phyloP scores from a whole-genome alignment of 1,140 invertebrate genomes.

The Dolichoris vasculosae region DNA sequence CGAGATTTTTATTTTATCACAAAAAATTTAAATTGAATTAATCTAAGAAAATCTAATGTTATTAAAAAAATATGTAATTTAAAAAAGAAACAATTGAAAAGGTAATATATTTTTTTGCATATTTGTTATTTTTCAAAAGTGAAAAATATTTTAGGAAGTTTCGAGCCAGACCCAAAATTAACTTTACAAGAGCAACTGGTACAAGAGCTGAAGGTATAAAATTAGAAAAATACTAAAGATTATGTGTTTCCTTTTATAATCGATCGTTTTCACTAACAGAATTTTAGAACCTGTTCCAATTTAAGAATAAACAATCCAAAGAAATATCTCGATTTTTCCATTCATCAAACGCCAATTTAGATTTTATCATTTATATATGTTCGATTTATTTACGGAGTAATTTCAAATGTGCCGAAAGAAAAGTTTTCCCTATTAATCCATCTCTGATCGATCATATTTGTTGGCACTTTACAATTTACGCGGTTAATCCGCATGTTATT shows the following conservation, averaged over 20 bases:
- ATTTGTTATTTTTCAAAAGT: background rate
- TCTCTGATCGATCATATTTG: background rate
- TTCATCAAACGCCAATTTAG: background rate
- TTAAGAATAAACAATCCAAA: background rate
- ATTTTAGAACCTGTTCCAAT: background rate
- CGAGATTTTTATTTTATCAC: too few species aligned
- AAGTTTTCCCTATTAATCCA: background rate
- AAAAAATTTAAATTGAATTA: too few species aligned
- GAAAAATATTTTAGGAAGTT: constrained; percentile 54
- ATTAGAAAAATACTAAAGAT: constrained; percentile 7
- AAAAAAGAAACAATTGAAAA: too few species aligned
- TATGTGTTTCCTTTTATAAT: background rate
- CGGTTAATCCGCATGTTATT: background rate
- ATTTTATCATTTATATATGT: background rate
- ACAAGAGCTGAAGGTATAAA: constrained; percentile 71
- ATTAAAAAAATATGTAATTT: too few species aligned
- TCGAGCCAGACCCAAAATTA: constrained; percentile 71
- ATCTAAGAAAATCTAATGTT: too few species aligned
- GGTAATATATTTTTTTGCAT: background rate
- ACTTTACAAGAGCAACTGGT: constrained; percentile 72
- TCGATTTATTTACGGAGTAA: too few species aligned
- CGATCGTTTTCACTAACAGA: background rate
- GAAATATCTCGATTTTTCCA: background rate
- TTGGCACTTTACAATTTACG: background rate
- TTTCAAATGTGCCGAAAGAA: too few species aligned